Conservation (phyloP, 2,113 vertebrate genomes). For the Dermatemys mawii region DNA sequence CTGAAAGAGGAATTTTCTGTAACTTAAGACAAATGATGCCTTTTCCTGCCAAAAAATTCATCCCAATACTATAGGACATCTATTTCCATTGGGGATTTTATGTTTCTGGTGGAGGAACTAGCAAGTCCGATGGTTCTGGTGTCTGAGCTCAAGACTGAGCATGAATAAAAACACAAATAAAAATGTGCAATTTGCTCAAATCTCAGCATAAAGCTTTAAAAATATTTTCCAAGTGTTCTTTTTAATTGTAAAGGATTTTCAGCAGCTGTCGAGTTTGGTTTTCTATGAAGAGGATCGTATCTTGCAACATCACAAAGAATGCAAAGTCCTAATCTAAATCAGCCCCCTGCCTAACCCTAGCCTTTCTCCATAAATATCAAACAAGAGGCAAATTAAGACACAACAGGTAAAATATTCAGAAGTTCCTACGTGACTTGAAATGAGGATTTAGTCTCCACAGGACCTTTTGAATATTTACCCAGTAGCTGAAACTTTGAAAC, state of each 20-base stretch:
- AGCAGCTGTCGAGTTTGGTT: slow-evolving; percentile 3
- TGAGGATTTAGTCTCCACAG: background rate
- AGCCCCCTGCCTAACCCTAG: background rate
- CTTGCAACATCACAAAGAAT: slow-evolving; percentile 16
- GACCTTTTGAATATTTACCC: background rate
- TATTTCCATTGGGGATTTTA: background rate
- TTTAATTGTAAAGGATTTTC: slow-evolving; percentile 19
- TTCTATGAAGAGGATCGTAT: slow-evolving; percentile 42
- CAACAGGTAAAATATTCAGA: slow-evolving; percentile 46
- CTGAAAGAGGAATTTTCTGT: background rate
- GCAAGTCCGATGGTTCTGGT: background rate
- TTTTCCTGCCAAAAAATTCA: background rate
- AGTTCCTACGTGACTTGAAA: background rate
- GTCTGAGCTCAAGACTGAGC: background rate
- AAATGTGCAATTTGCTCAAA: background rate
- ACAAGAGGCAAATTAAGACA: slow-evolving; percentile 50
- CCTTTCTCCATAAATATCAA: slow-evolving; percentile 59
- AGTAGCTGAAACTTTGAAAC: background rate
- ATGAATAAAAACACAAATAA: background rate
- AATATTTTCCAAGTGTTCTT: slow-evolving; percentile 9
- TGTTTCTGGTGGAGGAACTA: background rate
- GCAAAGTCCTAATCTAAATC: slow-evolving; percentile 13
- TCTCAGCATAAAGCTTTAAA: slow-evolving; percentile 15
- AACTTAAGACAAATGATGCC: background rate
- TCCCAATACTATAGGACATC: background rate